Percentiles rank a stretch among this genome's conserved stretches.
phyloP scores from a whole-genome alignment of 30 jellyfish, hydroid and myxozoan species.

The Clytia hemisphaerica region DNA sequence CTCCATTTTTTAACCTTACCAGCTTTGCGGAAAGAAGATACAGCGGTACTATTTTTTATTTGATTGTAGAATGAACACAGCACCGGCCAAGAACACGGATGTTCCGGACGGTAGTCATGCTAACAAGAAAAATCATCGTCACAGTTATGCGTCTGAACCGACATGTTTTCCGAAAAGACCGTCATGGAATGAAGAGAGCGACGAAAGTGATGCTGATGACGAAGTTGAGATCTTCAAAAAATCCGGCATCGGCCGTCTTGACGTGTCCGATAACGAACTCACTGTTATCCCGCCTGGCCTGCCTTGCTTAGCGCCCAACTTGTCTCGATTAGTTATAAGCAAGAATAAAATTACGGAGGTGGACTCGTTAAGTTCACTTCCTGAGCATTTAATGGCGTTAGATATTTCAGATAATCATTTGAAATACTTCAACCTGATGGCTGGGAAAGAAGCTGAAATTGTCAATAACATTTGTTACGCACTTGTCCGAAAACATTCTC shows the following conservation, averaged over 20 bases:
- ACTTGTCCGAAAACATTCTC: background rate
- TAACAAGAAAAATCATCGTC: background rate
- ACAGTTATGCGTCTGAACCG: conserved; percentile 12
- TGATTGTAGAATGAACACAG: background rate
- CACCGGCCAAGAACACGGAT: background rate
- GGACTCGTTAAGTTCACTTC: conserved; percentile 11
- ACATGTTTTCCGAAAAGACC: conserved; percentile 56
- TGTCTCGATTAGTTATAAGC: conserved; percentile 52
- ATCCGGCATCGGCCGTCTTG: conserved; percentile 48
- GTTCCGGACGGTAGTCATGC: too few species aligned
- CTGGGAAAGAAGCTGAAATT: background rate
- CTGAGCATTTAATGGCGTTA: conserved; percentile 18
- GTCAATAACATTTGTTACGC: conserved; percentile 24
- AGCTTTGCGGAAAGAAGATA: too few species aligned
- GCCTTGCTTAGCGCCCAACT: conserved; percentile 87
- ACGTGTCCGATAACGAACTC: conserved; percentile 50
- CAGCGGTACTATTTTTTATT: too few species aligned
- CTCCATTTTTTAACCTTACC: too few species aligned
- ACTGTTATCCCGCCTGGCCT: conserved; percentile 49
- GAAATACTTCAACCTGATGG: conserved; percentile 13
- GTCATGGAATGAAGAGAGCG: conserved; percentile 85
- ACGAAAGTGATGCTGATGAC: conserved; percentile 68
- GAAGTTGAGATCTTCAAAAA: conserved; percentile 26
- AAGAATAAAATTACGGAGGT: conserved; percentile 39
- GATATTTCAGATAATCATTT: conserved; percentile 7